Base-by-base conservation (phyloP, 1,140 invertebrate genomes). In the Pseudoatta argentina region DNA sequence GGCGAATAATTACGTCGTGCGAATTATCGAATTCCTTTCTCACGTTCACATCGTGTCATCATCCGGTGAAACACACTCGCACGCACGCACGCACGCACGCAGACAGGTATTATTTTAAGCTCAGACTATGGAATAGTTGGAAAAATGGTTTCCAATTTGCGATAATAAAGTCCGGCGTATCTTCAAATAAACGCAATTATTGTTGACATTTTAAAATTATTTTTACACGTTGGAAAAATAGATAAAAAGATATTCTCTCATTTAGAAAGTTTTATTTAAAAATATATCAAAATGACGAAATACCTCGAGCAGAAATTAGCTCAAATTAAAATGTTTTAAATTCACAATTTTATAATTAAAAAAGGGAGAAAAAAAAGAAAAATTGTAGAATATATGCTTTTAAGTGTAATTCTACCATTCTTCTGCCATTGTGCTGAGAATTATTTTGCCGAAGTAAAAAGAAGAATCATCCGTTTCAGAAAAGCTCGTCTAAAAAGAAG, bases 11-110 rank as follows among this genome's bases (percentile, higher is more conserved):
- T 48, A 53, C 55, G 69, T 51, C 39, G n/a, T 14, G n/a, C 34
- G 44, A 71, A 81, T 81, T 81, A 81, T 81, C 34, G 78, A 73
- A 83, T 83, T 83, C 48, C 69, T 83, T 83, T 63, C 79, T 61
- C 55, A 55, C 55, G n/a, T 14, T 66, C 69, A 34, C 34, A 21
- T 21, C 69, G 12, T 51, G 53, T n/a, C 34, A 44, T n/a, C 24
- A 27, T 72, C 53, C 30, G 30, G 5, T 18, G 39, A 63, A 61
- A 61, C 24, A 24, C 14, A n/a, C 44, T 24, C 27, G 3, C 57
- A n/a, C 34, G 14, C 39, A 16, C 39, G 3, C 57, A n/a, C 34
- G 14, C 44, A 7, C 21, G 39, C 21, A 21, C 21, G 21, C 21
- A 3, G 21, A n/a, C 55, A 21, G 21, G 4, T 73, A 61, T 73